Evolutionary conservation across 2,113 vertebrate genomes (phyloP).

Genomic region (Sialia sialis): DNA sequence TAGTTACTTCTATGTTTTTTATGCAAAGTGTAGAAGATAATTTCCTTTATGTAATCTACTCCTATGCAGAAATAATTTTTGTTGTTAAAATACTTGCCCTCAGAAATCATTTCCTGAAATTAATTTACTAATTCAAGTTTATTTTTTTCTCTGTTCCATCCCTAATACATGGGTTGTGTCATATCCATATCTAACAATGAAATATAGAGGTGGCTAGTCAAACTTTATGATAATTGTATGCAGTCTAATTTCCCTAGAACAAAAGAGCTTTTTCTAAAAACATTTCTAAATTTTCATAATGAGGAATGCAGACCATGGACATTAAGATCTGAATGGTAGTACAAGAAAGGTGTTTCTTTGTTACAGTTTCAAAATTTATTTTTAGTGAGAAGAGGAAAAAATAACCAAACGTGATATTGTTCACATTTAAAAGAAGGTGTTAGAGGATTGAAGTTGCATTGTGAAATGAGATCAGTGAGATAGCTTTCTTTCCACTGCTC

Average conservation of each 20-base stretch:
- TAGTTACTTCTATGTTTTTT: neutral
- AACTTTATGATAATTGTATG: neutral
- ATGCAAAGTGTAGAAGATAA: neutral
- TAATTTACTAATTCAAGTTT: neutral
- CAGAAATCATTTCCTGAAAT: neutral
- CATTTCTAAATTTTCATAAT: neutral
- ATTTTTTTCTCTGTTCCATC: neutral
- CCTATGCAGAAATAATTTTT: neutral
- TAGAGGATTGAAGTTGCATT: neutral
- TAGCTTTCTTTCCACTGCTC: neutral
- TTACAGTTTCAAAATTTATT: neutral
- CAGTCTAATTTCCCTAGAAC: neutral
- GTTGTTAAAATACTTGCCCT: neutral
- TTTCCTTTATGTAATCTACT: neutral
- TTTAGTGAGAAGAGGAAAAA: neutral
- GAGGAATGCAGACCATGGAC: neutral
- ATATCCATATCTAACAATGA: neutral
- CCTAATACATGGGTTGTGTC: rapidly evolving
- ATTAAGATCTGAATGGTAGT: neutral
- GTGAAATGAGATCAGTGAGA: neutral
- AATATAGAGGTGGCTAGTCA: neutral
- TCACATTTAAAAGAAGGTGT: neutral
- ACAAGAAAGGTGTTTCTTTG: neutral
- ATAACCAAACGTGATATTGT: neutral
- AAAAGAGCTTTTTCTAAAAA: neutral